Conservation (phyloP, 37 sponge, comb jelly and placozoan species). For the Oopsacas minuta region DNA sequence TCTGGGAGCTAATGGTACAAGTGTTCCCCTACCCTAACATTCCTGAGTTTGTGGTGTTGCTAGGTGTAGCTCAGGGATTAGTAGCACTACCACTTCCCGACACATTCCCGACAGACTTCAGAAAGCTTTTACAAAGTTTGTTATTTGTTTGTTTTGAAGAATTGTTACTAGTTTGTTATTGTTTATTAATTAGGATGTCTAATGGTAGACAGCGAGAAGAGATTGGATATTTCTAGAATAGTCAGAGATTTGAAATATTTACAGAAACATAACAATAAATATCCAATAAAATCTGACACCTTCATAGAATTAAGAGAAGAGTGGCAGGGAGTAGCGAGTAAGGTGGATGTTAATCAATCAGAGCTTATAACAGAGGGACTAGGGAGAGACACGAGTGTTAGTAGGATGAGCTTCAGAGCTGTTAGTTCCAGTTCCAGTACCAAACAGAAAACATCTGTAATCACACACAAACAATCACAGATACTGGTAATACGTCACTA, state of each 20-base stretch:
- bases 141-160: not conserved
- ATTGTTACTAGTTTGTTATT: not conserved
- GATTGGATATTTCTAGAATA: not conserved
- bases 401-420: not conserved
- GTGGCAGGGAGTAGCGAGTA: not conserved
- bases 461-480: not conserved
- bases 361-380: not conserved
- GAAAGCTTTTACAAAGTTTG: not conserved
- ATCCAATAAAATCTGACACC: not conserved
- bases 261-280: not conserved
- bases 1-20: not conserved
- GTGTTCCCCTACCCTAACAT: not conserved
- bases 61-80: not conserved
- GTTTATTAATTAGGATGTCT: not conserved
- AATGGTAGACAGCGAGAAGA: not conserved
- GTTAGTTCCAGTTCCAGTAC: not conserved
- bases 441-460: not conserved
- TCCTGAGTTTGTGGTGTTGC: not conserved
- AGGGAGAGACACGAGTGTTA: not conserved
- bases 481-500: not conserved
- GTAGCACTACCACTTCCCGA: not conserved
- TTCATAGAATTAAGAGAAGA: not conserved
- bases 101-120: not conserved
- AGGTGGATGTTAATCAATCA: not conserved
- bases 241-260: not conserved